phyloP scores from a whole-genome alignment of 2,888 invertebrate genomes.

The Zelleria hepariella region DNA sequence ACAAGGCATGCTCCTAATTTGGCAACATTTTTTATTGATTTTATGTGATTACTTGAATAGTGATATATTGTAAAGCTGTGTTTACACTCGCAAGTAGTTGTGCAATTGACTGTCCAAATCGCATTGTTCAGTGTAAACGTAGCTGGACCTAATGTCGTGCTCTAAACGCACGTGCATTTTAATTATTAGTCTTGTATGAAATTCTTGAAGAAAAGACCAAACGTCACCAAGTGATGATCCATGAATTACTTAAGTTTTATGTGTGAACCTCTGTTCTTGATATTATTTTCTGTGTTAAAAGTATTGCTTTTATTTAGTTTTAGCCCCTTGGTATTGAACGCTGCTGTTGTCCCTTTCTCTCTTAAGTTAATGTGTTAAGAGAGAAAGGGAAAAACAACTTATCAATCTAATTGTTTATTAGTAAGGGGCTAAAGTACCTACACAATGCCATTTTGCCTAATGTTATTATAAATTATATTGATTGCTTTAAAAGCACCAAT shows the following conservation, averaged over 20 bases:
- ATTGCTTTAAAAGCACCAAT: conserved; percentile 72
- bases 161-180: conserved; percentile 40
- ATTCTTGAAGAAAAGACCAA: conserved; percentile 48
- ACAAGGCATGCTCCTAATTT: background rate
- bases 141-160: background rate
- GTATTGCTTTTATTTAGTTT: conserved; percentile 63
- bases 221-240: conserved; percentile 61
- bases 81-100: background rate
- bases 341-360: background rate
- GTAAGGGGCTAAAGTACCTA: conserved; percentile 26
- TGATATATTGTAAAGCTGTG: background rate
- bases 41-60: background rate
- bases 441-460: conserved; percentile 73
- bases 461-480: conserved; percentile 71
- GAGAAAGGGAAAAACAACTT: background rate
- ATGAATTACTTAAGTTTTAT: conserved; percentile 39
- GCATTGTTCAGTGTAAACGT: background rate
- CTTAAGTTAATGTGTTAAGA: background rate
- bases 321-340: conserved; percentile 28
- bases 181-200: conserved; percentile 38
- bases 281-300: conserved; percentile 65
- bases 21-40: background rate
- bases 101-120: background rate
- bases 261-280: conserved; percentile 63
- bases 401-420: background rate